Evolutionary conservation across 2,797 vertebrate species (phyloP).

Genomic region (Poeciliopsis infans): DNA sequence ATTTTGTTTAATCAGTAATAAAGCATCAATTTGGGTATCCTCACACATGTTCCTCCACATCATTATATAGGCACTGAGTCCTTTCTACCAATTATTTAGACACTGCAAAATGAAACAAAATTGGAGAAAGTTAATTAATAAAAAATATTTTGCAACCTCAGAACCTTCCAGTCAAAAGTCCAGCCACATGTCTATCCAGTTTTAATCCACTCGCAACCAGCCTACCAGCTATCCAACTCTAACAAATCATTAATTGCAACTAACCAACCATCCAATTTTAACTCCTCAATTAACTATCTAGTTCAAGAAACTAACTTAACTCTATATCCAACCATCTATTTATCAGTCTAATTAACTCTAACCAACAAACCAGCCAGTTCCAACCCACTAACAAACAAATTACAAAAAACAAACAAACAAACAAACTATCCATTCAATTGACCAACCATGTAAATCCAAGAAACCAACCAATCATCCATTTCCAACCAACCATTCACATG

Average conservation of each 20-base stretch:
- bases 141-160: background rate
- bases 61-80: background rate
- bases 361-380: background rate
- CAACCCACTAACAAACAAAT: background rate
- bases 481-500: background rate
- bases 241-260: background rate
- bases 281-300: background rate
- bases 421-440: background rate
- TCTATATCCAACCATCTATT: background rate
- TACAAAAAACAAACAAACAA: background rate
- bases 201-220: background rate
- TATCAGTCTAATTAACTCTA: background rate
- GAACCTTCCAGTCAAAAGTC: background rate
- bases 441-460: background rate
- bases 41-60: background rate
- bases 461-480: background rate
- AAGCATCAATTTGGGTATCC: background rate
- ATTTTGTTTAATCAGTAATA: background rate
- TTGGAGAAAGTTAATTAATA: background rate
- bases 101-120: background rate
- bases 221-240: background rate
- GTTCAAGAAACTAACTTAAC: background rate
- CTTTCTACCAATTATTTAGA: background rate
- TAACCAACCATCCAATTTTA: background rate
- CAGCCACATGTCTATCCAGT: background rate